Evolutionary conservation across 30 jellyfish, hydroid and myxozoan genomes (phyloP).

Genomic region (Catostylus mosaicus): DNA sequence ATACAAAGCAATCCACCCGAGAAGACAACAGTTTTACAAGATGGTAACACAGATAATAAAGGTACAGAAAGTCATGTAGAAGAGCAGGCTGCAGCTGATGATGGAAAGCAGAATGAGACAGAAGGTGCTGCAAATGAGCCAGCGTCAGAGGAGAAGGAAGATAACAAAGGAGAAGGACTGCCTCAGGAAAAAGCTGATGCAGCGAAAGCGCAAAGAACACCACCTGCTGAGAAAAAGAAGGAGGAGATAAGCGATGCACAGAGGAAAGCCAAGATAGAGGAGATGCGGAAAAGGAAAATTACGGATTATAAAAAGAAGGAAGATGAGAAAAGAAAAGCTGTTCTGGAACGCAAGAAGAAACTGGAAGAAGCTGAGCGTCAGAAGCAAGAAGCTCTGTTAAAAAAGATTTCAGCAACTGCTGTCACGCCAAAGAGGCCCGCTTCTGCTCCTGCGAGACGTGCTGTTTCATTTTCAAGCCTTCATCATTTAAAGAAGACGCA

Average conservation of each 20-base stretch:
- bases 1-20: not conserved
- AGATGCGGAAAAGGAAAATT: slow-evolving; percentile 65
- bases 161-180: slow-evolving; percentile 25
- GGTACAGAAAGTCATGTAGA: not conserved
- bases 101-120: not conserved
- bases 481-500: slow-evolving; percentile 50
- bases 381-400: slow-evolving; percentile 69
- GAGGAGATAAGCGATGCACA: slow-evolving; percentile 69
- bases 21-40: not conserved
- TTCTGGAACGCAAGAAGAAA: slow-evolving; percentile 69
- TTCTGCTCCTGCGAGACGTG: slow-evolving; percentile 73
- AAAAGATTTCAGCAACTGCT: slow-evolving; percentile 49
- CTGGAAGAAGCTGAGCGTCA: slow-evolving; percentile 67
- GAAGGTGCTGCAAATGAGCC: not conserved
- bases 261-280: slow-evolving; percentile 69
- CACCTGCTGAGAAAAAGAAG: slow-evolving; percentile 37
- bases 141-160: slow-evolving; percentile 1
- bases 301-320: slow-evolving; percentile 70
- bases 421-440: slow-evolving; percentile 68
- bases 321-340: slow-evolving; percentile 81
- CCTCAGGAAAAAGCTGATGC: slow-evolving; percentile 11
- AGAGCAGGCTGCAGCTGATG: not conserved
- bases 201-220: slow-evolving; percentile 39
- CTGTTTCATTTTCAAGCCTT: slow-evolving; percentile 75
- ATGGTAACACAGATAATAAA: not conserved